These are phyloP conservation scores for Salticus scenicus DNA, from an alignment of 2,888 invertebrate genomes.

Conservation along the genomic window DNA sequence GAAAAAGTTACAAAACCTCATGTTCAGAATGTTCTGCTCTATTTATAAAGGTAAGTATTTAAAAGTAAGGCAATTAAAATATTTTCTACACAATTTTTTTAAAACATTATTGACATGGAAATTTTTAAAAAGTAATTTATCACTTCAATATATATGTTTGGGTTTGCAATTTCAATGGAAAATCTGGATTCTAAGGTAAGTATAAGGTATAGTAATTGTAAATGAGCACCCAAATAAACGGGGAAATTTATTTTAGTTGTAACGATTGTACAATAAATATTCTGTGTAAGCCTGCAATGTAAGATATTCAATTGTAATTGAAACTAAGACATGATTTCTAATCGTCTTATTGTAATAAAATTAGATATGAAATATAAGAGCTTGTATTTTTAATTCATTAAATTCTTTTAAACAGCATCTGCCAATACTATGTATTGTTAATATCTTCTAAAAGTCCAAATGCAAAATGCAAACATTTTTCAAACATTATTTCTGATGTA, in stretches of 20 bases:
- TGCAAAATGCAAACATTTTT: neutral
- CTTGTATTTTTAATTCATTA: conserved; percentile 1
- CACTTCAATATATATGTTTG: conserved; percentile 15
- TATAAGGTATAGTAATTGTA: conserved; percentile 38
- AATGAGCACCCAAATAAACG: conserved; percentile 29
- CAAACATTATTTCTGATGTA: conserved; percentile 30
- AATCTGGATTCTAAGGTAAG: conserved; percentile 57
- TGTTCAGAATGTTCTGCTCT: neutral
- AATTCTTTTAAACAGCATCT: neutral
- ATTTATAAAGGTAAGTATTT: conserved; percentile 4
- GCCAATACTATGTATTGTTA: neutral
- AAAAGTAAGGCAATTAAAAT: neutral
- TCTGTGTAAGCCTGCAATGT: conserved; percentile 13
- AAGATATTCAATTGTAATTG: neutral
- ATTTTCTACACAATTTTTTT: neutral
- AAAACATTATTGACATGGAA: neutral
- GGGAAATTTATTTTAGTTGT: conserved; percentile 25
- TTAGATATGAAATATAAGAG: neutral
- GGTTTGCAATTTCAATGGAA: conserved; percentile 38
- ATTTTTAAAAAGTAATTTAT: neutral
- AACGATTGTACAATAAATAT: conserved; percentile 47
- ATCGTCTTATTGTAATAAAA: neutral
- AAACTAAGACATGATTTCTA: neutral
- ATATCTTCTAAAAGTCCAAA: neutral
- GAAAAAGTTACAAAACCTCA: too few species aligned